Conservation (phyloP, 2,797 vertebrate species). For the Chromis chromis region DNA sequence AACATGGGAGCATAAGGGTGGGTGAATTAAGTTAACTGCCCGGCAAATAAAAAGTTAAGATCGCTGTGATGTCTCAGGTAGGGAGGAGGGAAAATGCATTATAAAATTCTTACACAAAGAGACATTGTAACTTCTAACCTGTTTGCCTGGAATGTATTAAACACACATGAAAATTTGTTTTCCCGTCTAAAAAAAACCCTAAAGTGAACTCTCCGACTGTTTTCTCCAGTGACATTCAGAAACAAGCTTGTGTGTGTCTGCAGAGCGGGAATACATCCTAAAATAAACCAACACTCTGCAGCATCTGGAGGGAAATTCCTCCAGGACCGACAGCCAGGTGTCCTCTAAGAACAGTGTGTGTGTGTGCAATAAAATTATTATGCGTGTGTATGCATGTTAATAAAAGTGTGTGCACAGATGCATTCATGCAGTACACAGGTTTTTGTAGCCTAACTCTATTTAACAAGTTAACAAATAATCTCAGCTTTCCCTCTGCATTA, state of each 20-base stretch:
- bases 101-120: not conserved
- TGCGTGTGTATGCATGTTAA: not conserved
- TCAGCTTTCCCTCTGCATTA: not conserved
- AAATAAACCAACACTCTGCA: constrained; percentile 55
- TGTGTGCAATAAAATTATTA: not conserved
- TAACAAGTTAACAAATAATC: constrained; percentile 12
- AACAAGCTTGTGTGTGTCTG: constrained; percentile 15
- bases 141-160: not conserved
- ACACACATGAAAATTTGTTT: not conserved
- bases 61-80: not conserved
- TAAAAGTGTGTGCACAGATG: constrained; percentile 10
- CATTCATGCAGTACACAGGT: constrained; percentile 9
- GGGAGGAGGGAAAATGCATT: not conserved
- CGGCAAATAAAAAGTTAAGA: constrained; percentile 9
- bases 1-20: constrained; percentile 21
- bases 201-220: constrained; percentile 7
- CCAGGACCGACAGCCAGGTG: constrained; percentile 40
- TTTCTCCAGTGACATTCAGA: constrained; percentile 24
- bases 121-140: not conserved
- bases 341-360: constrained; percentile 39
- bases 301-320: constrained; percentile 46
- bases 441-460: not conserved
- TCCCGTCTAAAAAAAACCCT: not conserved
- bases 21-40: constrained; percentile 1
- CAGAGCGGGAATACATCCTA: constrained; percentile 33